These are phyloP conservation scores for Thunnus albacares DNA, from an alignment of 2,797 vertebrate genomes.

Conservation along the genomic window DNA sequence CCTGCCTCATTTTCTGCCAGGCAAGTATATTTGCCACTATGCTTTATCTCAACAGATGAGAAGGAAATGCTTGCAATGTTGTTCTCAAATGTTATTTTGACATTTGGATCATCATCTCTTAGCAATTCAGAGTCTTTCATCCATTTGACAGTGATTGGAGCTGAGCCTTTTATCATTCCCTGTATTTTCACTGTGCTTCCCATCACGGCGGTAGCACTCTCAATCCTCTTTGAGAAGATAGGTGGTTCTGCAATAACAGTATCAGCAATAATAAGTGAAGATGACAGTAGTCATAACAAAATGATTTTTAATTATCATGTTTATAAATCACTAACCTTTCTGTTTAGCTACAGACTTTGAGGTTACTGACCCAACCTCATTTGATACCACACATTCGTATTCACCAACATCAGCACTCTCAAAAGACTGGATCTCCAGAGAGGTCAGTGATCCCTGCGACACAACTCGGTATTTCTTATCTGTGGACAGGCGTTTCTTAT, in stretches of 20 bases:
- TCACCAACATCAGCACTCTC: slow-evolving; percentile 95
- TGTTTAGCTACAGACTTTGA: slow-evolving; percentile 91
- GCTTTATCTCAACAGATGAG: slow-evolving; percentile 87
- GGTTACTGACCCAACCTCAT: slow-evolving; percentile 95
- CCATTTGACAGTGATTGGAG: slow-evolving; percentile 94
- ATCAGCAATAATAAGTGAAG: background rate
- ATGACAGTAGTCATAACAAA: background rate
- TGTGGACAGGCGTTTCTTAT: slow-evolving; percentile 90
- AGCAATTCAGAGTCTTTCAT: slow-evolving; percentile 94
- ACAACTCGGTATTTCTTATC: slow-evolving; percentile 92
- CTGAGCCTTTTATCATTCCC: slow-evolving; percentile 92
- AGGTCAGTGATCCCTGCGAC: slow-evolving; percentile 88
- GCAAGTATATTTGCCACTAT: slow-evolving; percentile 93
- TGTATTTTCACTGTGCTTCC: slow-evolving; percentile 91
- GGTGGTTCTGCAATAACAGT: slow-evolving; percentile 90
- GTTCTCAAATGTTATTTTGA: slow-evolving; percentile 92
- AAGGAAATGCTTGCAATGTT: slow-evolving; percentile 90
- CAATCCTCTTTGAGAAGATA: slow-evolving; percentile 94
- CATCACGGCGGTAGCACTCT: slow-evolving; percentile 92
- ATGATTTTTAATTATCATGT: slow-evolving; percentile 13
- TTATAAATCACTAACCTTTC: slow-evolving; percentile 91
- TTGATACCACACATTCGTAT: slow-evolving; percentile 95
- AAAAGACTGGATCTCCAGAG: slow-evolving; percentile 94
- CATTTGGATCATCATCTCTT: slow-evolving; percentile 91
- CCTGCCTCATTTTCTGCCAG: slow-evolving; percentile 97